phyloP scores from a whole-genome alignment of 1,140 invertebrate species.

The Leptopilina clavipes region DNA sequence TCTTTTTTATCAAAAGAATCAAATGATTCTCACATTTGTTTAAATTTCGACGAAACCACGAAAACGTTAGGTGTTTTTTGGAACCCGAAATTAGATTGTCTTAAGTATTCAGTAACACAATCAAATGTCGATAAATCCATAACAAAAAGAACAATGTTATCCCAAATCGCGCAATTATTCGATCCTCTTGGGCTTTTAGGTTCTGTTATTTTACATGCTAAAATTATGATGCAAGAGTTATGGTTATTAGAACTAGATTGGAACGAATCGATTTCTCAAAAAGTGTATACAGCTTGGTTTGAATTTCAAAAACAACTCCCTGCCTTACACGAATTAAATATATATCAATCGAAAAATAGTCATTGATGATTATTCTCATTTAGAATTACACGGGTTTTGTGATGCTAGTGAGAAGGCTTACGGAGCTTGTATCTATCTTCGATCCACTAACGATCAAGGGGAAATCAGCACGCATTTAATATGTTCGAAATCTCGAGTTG shows the following conservation, averaged over 20 bases:
- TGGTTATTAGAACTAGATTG: conserved; percentile 48
- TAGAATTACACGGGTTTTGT: conserved; percentile 43
- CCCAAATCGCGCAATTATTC: conserved; percentile 19
- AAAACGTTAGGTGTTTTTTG: conserved; percentile 22
- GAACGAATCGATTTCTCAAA: neutral
- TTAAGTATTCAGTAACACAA: neutral
- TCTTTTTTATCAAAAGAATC: conserved; percentile 28
- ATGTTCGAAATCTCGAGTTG: conserved; percentile 22
- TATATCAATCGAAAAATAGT: conserved; percentile 34
- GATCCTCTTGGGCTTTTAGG: conserved; percentile 50
- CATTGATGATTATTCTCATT: neutral
- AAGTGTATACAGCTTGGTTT: neutral
- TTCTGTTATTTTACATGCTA: conserved; percentile 48
- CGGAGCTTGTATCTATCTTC: conserved; percentile 40
- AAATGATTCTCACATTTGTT: conserved; percentile 11
- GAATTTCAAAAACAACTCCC: neutral
- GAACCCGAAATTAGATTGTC: conserved; percentile 20
- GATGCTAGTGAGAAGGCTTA: conserved; percentile 41
- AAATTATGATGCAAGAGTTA: conserved; percentile 48
- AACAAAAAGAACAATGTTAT: conserved; percentile 48
- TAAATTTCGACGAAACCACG: neutral
- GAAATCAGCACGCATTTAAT: neutral
- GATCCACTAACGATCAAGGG: neutral
- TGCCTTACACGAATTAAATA: neutral
- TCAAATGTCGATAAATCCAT: neutral